These are phyloP conservation scores for Ectropis crepuscularia DNA, from an alignment of 2,888 invertebrate species.

Conservation along the genomic window DNA sequence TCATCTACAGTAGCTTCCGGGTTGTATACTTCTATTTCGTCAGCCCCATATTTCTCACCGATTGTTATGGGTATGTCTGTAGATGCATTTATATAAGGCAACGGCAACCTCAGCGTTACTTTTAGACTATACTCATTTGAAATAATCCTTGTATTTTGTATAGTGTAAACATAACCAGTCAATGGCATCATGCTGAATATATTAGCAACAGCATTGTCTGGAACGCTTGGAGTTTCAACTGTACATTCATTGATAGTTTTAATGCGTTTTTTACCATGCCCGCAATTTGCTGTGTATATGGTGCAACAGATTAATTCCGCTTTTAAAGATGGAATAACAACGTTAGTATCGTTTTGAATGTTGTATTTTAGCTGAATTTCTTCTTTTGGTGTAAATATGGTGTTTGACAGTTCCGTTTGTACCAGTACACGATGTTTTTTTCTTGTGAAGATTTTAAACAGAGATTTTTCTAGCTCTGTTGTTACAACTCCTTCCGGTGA, in stretches of 20 bases:
- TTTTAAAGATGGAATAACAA: not conserved
- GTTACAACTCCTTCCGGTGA: not conserved
- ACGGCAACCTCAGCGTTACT: not conserved
- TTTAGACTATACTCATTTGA: not conserved
- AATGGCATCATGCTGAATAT: not conserved
- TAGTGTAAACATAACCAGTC: not conserved
- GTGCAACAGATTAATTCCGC: not conserved
- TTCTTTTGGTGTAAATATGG: not conserved
- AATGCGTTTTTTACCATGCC: not conserved
- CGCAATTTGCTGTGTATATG: not conserved
- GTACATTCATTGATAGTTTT: not conserved
- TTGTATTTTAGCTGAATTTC: not conserved
- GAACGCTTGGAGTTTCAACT: not conserved
- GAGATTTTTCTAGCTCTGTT: not conserved
- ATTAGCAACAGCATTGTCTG: not conserved
- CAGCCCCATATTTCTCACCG: constrained; percentile 7
- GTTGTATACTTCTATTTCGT: constrained; percentile 12
- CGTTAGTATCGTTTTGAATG: not conserved
- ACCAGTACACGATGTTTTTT: not conserved
- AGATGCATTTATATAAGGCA: not conserved
- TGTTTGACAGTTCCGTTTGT: not conserved
- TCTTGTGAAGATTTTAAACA: not conserved
- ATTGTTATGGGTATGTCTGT: not conserved
- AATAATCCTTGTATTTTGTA: not conserved
- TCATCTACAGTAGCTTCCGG: constrained; percentile 17